A percentile compares a stretch with the other conserved stretches of the same genome.
These are phyloP conservation scores for Rhopilema esculentum DNA, from an alignment of 30 jellyfish, hydroid and myxozoan genomes.

Conservation along the genomic window DNA sequence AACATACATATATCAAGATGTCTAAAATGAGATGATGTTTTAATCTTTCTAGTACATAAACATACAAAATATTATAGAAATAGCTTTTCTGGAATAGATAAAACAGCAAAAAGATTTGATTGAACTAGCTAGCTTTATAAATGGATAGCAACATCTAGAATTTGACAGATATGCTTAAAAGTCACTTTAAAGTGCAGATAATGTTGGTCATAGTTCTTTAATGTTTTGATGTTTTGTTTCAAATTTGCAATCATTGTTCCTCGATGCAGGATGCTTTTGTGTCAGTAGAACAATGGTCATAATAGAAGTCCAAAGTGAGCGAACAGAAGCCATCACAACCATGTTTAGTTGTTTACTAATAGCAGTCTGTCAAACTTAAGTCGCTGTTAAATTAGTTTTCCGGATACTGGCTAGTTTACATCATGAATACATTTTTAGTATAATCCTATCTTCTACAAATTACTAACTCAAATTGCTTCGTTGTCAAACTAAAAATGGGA, in stretches of 20 bases:
- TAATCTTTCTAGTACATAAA: no score
- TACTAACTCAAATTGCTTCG: constrained; percentile 38
- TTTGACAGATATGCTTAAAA: not conserved
- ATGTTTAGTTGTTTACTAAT: not conserved
- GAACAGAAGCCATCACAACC: not conserved
- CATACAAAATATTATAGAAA: no score
- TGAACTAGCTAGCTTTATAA: no score
- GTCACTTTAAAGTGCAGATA: not conserved
- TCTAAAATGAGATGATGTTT: no score
- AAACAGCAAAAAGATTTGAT: no score
- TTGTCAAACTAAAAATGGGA: constrained; percentile 12
- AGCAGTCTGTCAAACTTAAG: not conserved
- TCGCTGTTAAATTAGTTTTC: not conserved
- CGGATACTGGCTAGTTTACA: not conserved
- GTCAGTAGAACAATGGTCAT: not conserved
- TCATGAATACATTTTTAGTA: not conserved
- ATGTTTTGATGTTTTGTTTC: not conserved
- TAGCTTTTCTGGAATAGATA: no score
- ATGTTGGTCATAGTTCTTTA: not conserved
- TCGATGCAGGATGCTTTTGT: not conserved
- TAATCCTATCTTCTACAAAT: constrained; percentile 1
- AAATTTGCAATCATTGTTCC: not conserved
- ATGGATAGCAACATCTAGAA: not conserved
- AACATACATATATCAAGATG: no score
- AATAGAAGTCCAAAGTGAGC: not conserved